These are phyloP conservation scores for Phaonia tiefii DNA, from an alignment of 2,888 invertebrate species.

Conservation along the genomic window DNA sequence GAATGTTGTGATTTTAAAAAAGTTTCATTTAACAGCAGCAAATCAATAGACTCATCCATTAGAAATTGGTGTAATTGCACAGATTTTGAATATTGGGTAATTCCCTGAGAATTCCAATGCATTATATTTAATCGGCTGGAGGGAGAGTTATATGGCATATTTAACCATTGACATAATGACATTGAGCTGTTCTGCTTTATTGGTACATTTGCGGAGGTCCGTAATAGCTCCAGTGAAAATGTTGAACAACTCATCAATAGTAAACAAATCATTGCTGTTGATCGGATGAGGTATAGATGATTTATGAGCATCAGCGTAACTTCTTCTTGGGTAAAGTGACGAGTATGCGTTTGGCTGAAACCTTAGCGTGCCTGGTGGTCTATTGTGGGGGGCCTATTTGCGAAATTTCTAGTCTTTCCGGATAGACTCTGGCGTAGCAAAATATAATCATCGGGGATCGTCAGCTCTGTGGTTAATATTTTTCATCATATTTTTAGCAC, in stretches of 20 bases:
- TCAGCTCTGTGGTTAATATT: background rate
- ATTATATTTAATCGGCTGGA: constrained; percentile 21
- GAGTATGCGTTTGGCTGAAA: background rate
- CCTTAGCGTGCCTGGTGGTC: background rate
- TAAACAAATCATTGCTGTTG: background rate
- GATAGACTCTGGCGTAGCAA: constrained; percentile 15
- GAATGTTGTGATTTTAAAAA: background rate
- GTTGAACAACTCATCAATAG: constrained; percentile 1
- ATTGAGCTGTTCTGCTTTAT: constrained; percentile 11
- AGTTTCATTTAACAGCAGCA: background rate
- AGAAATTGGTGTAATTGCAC: constrained; percentile 31
- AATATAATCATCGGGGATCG: too few species aligned
- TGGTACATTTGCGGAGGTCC: background rate
- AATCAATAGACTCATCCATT: constrained; percentile 21
- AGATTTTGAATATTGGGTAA: constrained; percentile 8
- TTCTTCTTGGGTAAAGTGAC: background rate
- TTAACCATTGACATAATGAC: constrained; percentile 1
- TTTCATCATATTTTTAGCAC: background rate
- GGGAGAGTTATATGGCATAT: constrained; percentile 1
- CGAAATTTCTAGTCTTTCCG: constrained; percentile 3
- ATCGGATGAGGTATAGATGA: too few species aligned
- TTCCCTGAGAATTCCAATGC: constrained; percentile 28
- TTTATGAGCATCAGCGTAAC: too few species aligned
- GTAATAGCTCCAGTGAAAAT: constrained; percentile 11
- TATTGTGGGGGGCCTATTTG: constrained; percentile 4